A percentile compares a stretch with the other conserved stretches of the same genome.
Evolutionary conservation across 2,113 vertebrate species (phyloP).

Genomic region (Mobula hypostoma): DNA sequence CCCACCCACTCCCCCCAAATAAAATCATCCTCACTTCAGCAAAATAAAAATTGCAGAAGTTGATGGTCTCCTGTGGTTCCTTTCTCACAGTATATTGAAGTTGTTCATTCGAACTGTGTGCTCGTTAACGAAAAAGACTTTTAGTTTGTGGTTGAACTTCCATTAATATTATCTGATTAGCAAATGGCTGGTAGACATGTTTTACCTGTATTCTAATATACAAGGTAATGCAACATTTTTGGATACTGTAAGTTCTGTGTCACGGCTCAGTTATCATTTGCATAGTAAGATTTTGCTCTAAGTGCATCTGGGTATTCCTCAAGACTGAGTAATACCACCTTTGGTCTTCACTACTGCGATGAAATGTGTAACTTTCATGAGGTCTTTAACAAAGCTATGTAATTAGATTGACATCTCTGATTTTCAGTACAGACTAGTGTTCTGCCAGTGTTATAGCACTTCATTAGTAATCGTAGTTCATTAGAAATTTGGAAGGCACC

Average conservation of each 20-base stretch:
- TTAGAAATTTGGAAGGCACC: no score
- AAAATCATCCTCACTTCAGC: neutral
- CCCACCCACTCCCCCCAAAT: no score
- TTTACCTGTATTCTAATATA: neutral
- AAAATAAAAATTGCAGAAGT: neutral
- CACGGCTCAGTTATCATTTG: neutral
- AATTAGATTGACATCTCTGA: neutral
- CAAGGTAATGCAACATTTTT: neutral
- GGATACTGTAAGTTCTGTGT: no score
- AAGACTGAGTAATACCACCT: neutral
- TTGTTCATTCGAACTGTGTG: neutral
- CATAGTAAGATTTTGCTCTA: no score
- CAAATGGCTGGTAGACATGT: neutral
- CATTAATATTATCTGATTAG: neutral
- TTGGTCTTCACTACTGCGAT: neutral
- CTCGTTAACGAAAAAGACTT: neutral
- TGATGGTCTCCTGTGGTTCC: neutral
- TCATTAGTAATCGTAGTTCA: neutral
- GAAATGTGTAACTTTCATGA: neutral
- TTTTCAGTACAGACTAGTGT: neutral
- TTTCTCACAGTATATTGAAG: neutral
- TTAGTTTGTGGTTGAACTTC: neutral
- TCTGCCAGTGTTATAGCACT: neutral
- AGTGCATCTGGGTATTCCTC: neutral
- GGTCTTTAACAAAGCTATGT: neutral